Percentiles rank a stretch among this genome's conserved stretches.
Conservation (phyloP, 2,113 vertebrate species). For the Penelope pileata region DNA sequence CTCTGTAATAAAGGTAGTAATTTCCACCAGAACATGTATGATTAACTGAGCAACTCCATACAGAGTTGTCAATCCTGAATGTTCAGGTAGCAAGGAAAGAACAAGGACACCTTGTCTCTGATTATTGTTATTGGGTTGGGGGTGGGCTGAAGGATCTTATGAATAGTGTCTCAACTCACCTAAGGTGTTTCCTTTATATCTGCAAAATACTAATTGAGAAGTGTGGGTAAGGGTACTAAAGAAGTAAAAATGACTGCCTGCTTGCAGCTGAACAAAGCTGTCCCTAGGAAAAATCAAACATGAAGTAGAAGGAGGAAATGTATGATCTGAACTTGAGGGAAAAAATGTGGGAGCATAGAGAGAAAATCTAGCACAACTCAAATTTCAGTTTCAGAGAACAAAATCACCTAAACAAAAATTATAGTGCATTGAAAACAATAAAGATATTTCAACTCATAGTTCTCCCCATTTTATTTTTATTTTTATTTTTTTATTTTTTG, state of each 20-base stretch:
- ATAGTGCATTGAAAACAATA: background rate
- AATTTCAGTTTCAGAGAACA: background rate
- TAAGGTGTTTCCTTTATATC: slow-evolving; percentile 17
- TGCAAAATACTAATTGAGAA: slow-evolving; percentile 5
- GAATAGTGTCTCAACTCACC: slow-evolving; percentile 33
- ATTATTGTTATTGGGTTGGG: slow-evolving; percentile 45
- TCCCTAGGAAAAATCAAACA: background rate
- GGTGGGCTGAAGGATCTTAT: slow-evolving; percentile 19
- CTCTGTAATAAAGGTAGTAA: slow-evolving; percentile 63
- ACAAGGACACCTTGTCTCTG: slow-evolving; percentile 65
- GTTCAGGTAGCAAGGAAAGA: slow-evolving; percentile 38
- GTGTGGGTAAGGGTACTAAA: background rate
- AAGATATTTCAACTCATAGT: background rate
- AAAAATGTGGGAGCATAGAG: background rate
- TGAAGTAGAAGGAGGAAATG: background rate
- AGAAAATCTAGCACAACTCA: background rate
- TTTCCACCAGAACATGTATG: slow-evolving; percentile 47
- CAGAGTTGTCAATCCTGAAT: slow-evolving; percentile 56
- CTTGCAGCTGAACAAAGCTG: slow-evolving; percentile 4
- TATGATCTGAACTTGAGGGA: background rate
- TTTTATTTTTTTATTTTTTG: background rate
- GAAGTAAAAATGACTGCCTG: slow-evolving; percentile 12
- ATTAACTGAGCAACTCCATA: slow-evolving; percentile 51
- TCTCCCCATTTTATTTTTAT: background rate
- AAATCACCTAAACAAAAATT: background rate